Conservation (phyloP, 2,797 vertebrate species). For the Siniperca undulata region DNA sequence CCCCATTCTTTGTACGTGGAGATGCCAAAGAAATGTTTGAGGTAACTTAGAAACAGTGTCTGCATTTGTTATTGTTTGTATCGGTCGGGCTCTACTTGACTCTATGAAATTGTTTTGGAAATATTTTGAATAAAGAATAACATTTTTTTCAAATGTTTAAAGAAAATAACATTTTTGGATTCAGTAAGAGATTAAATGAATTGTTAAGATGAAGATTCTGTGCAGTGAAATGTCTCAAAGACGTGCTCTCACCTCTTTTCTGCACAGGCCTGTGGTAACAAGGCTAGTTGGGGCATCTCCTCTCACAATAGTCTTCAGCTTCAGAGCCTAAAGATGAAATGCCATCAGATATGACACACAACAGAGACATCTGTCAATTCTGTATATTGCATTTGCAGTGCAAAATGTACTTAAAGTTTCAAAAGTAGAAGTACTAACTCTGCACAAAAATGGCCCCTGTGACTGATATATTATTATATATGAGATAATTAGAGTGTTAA, state of each 20-base stretch:
- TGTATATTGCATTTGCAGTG: too few relatives aligned
- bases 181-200: not conserved
- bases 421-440: not conserved
- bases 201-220: not conserved
- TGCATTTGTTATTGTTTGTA: too few relatives aligned
- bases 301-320: slow-evolving; percentile 96
- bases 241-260: slow-evolving; percentile 91
- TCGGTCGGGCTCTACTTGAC: too few relatives aligned
- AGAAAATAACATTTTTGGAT: not conserved
- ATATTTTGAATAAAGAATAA: too few relatives aligned
- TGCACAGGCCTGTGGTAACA: slow-evolving; percentile 92
- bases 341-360: slow-evolving; percentile 14
- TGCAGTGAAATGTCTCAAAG: not conserved
- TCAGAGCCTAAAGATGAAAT: slow-evolving; percentile 88
- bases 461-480: not conserved
- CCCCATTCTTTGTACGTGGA: too few relatives aligned
- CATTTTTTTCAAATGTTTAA: too few relatives aligned
- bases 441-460: not conserved
- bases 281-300: slow-evolving; percentile 93
- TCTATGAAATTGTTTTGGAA: not conserved
- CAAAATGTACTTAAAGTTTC: not conserved
- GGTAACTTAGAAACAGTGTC: not conserved
- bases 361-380: not conserved
- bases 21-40: not conserved
- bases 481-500: not conserved